A percentile compares a stretch with the other conserved stretches of the same genome.
Evolutionary conservation across 2,888 invertebrate genomes (phyloP).

Genomic region (Calliphora vomitoria): DNA sequence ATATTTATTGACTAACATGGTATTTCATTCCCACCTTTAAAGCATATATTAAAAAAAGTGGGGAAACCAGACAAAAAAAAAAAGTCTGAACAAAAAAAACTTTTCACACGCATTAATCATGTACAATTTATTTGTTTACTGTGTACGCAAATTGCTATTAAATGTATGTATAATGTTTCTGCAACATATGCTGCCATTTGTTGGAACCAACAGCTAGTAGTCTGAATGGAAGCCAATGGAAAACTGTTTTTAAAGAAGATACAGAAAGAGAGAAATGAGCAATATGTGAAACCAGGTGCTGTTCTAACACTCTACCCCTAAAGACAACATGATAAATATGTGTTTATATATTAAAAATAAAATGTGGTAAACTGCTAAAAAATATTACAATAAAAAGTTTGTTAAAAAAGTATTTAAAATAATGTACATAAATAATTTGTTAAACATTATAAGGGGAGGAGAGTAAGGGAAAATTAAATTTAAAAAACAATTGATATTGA

Average conservation of each 20-base stretch:
- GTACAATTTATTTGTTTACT: slow-evolving; percentile 60
- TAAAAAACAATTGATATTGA: too few relatives aligned
- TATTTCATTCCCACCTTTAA: not conserved
- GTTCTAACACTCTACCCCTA: not conserved
- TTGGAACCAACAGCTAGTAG: not conserved
- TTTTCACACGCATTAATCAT: slow-evolving; percentile 55
- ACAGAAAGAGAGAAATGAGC: not conserved
- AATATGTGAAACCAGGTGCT: slow-evolving; percentile 12
- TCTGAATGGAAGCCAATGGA: not conserved
- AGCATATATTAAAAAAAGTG: not conserved
- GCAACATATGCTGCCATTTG: slow-evolving; percentile 36
- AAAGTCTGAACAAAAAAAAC: slow-evolving; percentile 7
- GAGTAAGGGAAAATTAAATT: too few relatives aligned
- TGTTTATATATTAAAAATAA: not conserved
- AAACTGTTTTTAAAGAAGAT: not conserved
- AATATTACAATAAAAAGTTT: not conserved
- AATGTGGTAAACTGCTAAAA: not conserved
- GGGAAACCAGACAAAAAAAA: not conserved
- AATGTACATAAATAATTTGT: too few relatives aligned
- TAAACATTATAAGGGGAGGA: too few relatives aligned
- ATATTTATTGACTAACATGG: not conserved
- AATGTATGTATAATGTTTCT: slow-evolving; percentile 37
- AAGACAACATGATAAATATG: slow-evolving; percentile 4
- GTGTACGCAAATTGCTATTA: slow-evolving; percentile 59
- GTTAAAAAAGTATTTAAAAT: not conserved